Conservation (phyloP, 2,888 invertebrate species). For the Melikaiella ostensackeni region DNA sequence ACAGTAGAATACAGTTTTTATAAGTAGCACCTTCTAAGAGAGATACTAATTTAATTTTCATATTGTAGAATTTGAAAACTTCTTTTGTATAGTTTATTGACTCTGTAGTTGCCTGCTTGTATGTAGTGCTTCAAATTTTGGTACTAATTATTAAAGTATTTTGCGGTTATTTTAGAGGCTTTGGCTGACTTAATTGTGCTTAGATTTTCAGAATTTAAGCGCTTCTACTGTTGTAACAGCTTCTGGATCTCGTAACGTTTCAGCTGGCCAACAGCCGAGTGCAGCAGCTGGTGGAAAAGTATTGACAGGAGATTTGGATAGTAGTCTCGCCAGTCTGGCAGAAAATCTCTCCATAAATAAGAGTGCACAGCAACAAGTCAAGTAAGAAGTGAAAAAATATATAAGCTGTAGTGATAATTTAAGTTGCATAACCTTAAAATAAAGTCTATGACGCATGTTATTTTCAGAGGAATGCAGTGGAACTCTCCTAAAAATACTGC, state of each 20-base stretch:
- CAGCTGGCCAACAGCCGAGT: slow-evolving; percentile 59
- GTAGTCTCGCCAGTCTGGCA: slow-evolving; percentile 94
- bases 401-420: too few relatives aligned
- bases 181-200: slow-evolving; percentile 66
- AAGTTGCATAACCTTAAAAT: background rate
- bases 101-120: background rate
- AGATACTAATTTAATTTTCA: background rate
- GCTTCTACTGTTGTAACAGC: background rate
- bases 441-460: slow-evolving; percentile 6
- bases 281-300: slow-evolving; percentile 81
- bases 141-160: background rate
- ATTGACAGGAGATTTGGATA: slow-evolving; percentile 95
- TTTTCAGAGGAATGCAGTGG: slow-evolving; percentile 90
- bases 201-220: slow-evolving; percentile 79
- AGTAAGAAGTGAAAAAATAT: slow-evolving; percentile 81
- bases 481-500: slow-evolving; percentile 92
- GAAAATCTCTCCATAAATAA: slow-evolving; percentile 95
- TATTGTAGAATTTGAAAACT: background rate
- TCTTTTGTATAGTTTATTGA: background rate
- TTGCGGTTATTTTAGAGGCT: slow-evolving; percentile 46
- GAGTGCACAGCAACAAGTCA: slow-evolving; percentile 83
- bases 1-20: background rate
- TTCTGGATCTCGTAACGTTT: slow-evolving; percentile 59
- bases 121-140: background rate
- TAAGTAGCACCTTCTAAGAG: background rate